These are phyloP conservation scores for Fissipunctia ypsillon DNA, from an alignment of 2,888 invertebrate genomes.

Conservation along the genomic window DNA sequence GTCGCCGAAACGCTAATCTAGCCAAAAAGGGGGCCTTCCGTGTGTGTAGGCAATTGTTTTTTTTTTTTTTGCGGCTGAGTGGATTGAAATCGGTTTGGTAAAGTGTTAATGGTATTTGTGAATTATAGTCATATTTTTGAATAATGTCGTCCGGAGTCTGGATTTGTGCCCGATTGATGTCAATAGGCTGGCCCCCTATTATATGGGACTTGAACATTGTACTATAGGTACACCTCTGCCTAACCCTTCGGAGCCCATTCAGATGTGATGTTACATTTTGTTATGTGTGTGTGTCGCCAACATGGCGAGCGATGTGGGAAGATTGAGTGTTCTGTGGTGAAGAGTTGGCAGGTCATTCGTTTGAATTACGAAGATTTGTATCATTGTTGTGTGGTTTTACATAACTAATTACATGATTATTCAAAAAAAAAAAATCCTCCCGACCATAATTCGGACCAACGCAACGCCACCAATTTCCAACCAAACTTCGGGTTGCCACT, in stretches of 20 bases:
- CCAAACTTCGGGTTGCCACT: too few species aligned
- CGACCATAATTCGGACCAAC: too few species aligned
- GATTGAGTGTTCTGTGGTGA: slow-evolving; percentile 3
- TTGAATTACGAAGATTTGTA: slow-evolving; percentile 7
- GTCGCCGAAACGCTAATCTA: slow-evolving; percentile 66
- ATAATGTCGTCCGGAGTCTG: not conserved
- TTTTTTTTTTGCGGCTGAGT: slow-evolving; percentile 39
- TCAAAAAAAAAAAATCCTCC: not conserved
- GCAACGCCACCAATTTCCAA: too few species aligned
- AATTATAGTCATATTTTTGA: slow-evolving; percentile 23
- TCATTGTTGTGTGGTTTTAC: slow-evolving; percentile 5
- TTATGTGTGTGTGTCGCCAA: not conserved
- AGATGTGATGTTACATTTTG: not conserved
- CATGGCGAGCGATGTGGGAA: not conserved
- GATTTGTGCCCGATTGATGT: not conserved
- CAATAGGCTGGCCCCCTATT: not conserved
- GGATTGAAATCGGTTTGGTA: slow-evolving; percentile 43
- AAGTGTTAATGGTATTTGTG: slow-evolving; percentile 39
- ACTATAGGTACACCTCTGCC: not conserved
- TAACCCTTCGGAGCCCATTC: not conserved
- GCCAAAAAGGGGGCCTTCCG: slow-evolving; percentile 60
- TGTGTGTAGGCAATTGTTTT: slow-evolving; percentile 50
- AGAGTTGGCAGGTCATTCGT: slow-evolving; percentile 17
- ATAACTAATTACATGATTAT: slow-evolving; percentile 17
- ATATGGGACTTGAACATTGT: not conserved